Conservation (phyloP, 2,888 invertebrate genomes). For the Mimas tiliae region DNA sequence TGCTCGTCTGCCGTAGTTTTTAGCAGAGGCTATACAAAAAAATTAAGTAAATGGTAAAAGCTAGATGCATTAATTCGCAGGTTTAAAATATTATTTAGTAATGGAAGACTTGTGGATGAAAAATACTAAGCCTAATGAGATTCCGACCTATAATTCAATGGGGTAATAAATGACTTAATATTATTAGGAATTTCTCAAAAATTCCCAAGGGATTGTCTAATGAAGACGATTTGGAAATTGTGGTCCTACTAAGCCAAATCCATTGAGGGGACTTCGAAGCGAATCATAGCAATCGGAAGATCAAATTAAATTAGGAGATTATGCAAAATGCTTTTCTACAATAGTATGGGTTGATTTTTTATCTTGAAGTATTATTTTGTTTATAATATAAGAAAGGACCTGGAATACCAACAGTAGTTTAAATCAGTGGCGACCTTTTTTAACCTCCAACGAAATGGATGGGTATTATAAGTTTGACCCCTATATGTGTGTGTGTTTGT, state of each 20-base stretch:
- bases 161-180: constrained; percentile 7
- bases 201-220: constrained; percentile 9
- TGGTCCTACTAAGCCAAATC: background rate
- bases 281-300: constrained; percentile 11
- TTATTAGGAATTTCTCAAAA: constrained; percentile 7
- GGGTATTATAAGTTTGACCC: too few species aligned
- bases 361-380: too few species aligned
- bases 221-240: constrained; percentile 18
- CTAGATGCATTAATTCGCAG: too few species aligned
- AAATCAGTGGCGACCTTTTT: too few species aligned
- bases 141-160: constrained; percentile 4
- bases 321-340: background rate
- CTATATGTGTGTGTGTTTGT: too few species aligned
- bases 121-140: constrained; percentile 2
- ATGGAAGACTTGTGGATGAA: background rate
- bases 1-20: background rate
- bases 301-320: constrained; percentile 11
- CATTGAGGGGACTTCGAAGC: constrained; percentile 6
- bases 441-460: too few species aligned
- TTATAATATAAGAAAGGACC: too few species aligned
- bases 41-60: too few species aligned
- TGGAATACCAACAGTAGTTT: too few species aligned
- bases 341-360: background rate
- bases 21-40: too few species aligned
- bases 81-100: background rate